Base-by-base conservation (phyloP, 2,113 vertebrate genomes). In the Aspidoscelis tigris region DNA sequence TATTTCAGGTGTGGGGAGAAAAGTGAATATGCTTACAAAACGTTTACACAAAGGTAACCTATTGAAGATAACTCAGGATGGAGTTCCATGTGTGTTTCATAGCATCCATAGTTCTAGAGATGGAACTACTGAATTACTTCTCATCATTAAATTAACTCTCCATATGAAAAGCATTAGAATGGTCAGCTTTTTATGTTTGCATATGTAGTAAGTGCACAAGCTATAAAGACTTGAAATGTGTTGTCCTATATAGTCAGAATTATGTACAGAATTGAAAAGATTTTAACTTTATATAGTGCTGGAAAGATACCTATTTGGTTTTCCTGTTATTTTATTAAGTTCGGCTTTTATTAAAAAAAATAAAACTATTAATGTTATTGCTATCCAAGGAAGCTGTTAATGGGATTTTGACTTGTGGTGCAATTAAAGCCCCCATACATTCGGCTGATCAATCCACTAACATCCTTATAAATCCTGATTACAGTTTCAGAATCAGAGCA, bases 101-200 rank as follows among this genome's bases (percentile, higher is more conserved):
- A 80, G 20, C 64, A 76, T 24, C n/a, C 33, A 47, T 5, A 47
- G 55, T 12, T 58, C 47, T 58, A 22, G 65, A 58, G 2, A 33
- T 69, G 70, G 44, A 53, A 10, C 2, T 41, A 41, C 26, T 81
- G 2, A 69, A 24, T 43, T 72, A 21, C 10, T 65, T 22, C 64
- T 76, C 64, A 68, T 10, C 75, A n/a, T 39, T 33, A 33, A 12
- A 53, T 83, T 22, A 18, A 76, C 14, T 69, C 69, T 69, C 74
- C 41, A 79, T 81, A 39, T 72, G 75, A 82, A 47, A 50, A 83
- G 75, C 70, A 86, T 92, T 88, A 81, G 88, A 82, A 92, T 78
- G 68, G 58, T 85, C 70, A 87, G 81, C 84, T 88, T 86, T 84
- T 76, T 73, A 3, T 70, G 79, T 86, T 78, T 89, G 81, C 53